phyloP scores from a whole-genome alignment of 2,113 vertebrate genomes.

The Cebidichthys violaceus region DNA sequence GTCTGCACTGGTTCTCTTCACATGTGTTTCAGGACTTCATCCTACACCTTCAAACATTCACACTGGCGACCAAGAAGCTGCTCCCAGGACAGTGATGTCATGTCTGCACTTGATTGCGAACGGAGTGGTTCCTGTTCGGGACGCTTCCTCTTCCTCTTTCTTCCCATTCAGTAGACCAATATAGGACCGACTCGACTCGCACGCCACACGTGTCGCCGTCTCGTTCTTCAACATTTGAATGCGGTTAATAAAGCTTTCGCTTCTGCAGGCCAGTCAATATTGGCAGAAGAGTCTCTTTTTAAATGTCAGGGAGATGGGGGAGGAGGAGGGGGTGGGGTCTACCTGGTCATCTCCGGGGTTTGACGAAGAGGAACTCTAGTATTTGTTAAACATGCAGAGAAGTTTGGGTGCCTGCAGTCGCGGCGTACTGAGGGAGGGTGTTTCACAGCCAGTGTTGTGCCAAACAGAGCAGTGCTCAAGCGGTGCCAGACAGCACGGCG shows the following conservation, averaged over 20 bases:
- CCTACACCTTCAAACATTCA: slow-evolving; percentile 52
- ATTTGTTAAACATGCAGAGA: slow-evolving; percentile 25
- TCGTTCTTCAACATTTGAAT: slow-evolving; percentile 30
- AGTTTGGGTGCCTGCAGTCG: slow-evolving; percentile 29
- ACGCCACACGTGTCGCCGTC: slow-evolving; percentile 11
- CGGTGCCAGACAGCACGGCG: slow-evolving; percentile 65
- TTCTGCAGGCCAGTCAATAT: not conserved
- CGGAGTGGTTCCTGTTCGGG: slow-evolving; percentile 65
- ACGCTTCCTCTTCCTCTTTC: slow-evolving; percentile 55
- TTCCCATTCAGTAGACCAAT: slow-evolving; percentile 30
- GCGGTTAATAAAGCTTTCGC: slow-evolving; percentile 13
- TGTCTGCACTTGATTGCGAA: slow-evolving; percentile 60
- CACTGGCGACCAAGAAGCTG: slow-evolving; percentile 32
- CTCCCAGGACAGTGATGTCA: slow-evolving; percentile 67
- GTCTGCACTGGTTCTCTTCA: slow-evolving; percentile 26
- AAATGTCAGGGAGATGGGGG: slow-evolving; percentile 14
- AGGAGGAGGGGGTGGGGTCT: slow-evolving; percentile 10
- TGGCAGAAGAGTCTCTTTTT: not conserved
- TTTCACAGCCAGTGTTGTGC: slow-evolving; percentile 59
- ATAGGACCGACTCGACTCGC: slow-evolving; percentile 42
- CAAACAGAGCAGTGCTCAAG: slow-evolving; percentile 62
- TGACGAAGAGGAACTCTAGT: slow-evolving; percentile 10
- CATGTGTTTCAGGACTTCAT: slow-evolving; percentile 53
- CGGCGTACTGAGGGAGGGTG: slow-evolving; percentile 18
- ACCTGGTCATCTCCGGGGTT: slow-evolving; percentile 14